Base-by-base conservation (phyloP, 2,113 vertebrate genomes). In the Eretmochelys imbricata region DNA sequence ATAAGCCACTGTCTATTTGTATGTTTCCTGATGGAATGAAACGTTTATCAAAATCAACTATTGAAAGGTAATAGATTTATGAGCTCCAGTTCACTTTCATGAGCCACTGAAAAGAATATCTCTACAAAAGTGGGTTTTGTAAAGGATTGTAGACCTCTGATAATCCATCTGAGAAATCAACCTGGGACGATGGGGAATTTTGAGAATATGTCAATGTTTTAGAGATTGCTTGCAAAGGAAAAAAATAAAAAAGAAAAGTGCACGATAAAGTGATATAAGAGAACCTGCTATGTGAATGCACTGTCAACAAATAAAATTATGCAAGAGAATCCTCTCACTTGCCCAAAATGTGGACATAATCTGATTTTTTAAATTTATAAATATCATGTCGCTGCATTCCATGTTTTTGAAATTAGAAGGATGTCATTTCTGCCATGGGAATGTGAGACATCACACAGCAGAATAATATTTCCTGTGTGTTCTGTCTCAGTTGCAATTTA, bases 401-500 rank as follows among this genome's bases (percentile, higher is more conserved):
- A 72, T 85, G 80, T 81, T 75, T 35, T 11, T 72, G 50, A 97
- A 92, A 94, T 25, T 0, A 92, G 80, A 48, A 94, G 48, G 46
- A 49, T 81, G 51, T 17, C 4, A 90, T 95, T 88, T 87, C 72
- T 90, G 19, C 42, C 42, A 29, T 24, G 25, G 89, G 42, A 46
- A 93, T 94, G 95, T 91, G 62, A 69, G 85, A 82, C 65, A 95
- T 82, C 53, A 90, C 76, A 46, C 27, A 84, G 49, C 42, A 7
- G 94, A 54, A 1, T 90, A 89, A 42, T 78, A 31, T 2, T 88
- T 54, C 31, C 31, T 59, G 57, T 4, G 11, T 42, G 46, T 95
- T 93, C 69, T 62, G 82, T 86, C 84, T 94, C 53, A 94, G 79
- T 92, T 76, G 80, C 96, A 96, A 97, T 95, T 96, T 96, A 92